Percentiles rank a stretch among this genome's conserved stretches.
These are phyloP conservation scores for Porites australiensis DNA, from an alignment of 64 coral and sea anemone genomes.

Conservation along the genomic window DNA sequence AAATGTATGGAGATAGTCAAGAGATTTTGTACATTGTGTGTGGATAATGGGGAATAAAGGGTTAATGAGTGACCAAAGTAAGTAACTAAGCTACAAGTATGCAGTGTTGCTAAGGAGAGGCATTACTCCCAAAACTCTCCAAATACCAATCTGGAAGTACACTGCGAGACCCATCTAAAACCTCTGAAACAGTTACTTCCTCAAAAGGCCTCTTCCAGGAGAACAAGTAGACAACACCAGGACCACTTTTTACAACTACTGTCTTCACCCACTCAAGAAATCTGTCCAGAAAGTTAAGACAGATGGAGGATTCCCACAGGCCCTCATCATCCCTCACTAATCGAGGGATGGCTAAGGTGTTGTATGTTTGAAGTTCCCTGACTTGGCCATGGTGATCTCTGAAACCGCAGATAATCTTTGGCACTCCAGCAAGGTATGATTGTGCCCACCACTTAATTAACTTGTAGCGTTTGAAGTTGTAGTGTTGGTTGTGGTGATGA, in stretches of 20 bases:
- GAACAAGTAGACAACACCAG: conserved; percentile 85
- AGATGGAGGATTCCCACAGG: conserved; percentile 91
- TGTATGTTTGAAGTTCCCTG: conserved; percentile 89
- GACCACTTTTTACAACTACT: conserved; percentile 61
- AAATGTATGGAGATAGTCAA: too few relatives aligned
- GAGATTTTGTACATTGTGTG: too few relatives aligned
- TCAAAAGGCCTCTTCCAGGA: conserved; percentile 84
- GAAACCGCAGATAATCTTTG: conserved; percentile 95
- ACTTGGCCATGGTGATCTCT: conserved; percentile 84
- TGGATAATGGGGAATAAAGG: too few relatives aligned
- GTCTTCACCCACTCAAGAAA: conserved; percentile 87
- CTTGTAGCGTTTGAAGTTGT: conserved; percentile 93
- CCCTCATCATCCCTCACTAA: conserved; percentile 61
- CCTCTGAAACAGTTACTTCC: conserved; percentile 65
- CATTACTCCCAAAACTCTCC: conserved; percentile 1
- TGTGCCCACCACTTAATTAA: conserved; percentile 98
- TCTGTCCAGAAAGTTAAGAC: conserved; percentile 87
- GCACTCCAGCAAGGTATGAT: conserved; percentile 93
- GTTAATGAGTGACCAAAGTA: too few relatives aligned
- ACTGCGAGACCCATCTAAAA: conserved; percentile 28
- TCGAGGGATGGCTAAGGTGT: conserved; percentile 90
- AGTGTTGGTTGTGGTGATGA: conserved; percentile 76
- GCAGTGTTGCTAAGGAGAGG: conserved; percentile 11
- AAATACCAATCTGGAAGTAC: conserved; percentile 91
- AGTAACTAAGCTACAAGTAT: not conserved